A percentile compares a stretch with the other conserved stretches of the same genome.
These are phyloP conservation scores for Thymallus thymallus DNA, from an alignment of 2,113 vertebrate species.

Conservation along the genomic window DNA sequence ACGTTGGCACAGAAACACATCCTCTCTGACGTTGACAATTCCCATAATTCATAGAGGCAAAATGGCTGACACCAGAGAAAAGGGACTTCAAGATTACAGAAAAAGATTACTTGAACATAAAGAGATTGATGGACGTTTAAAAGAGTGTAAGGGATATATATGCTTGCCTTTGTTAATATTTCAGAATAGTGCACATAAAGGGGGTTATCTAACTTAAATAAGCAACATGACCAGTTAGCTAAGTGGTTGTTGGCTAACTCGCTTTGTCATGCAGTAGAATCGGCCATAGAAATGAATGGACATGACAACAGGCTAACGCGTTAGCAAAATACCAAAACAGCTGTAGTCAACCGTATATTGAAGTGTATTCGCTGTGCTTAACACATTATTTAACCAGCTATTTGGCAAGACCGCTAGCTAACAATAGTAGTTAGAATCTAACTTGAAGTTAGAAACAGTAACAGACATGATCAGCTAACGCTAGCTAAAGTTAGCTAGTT, in stretches of 20 bases:
- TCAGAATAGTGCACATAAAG: not conserved
- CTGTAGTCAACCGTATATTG: too few relatives aligned
- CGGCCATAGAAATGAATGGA: constrained; percentile 38
- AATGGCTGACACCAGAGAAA: constrained; percentile 95
- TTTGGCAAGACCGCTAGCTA: too few relatives aligned
- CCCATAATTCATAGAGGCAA: constrained; percentile 48
- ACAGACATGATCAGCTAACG: too few relatives aligned
- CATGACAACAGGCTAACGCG: constrained; percentile 1
- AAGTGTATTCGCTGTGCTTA: too few relatives aligned
- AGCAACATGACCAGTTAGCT: constrained; percentile 5
- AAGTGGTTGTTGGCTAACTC: constrained; percentile 47
- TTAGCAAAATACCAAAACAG: not conserved
- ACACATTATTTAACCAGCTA: too few relatives aligned
- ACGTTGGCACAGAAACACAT: not conserved
- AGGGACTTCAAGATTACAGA: constrained; percentile 93
- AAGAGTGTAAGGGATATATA: constrained; percentile 81
- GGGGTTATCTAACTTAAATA: not conserved
- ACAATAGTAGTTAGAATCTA: too few relatives aligned
- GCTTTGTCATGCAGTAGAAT: constrained; percentile 82
- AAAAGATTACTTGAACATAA: constrained; percentile 97
- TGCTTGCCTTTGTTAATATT: fast-evolving
- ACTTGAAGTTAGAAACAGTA: too few relatives aligned
- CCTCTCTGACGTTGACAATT: not conserved
- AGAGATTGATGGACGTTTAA: constrained; percentile 94
- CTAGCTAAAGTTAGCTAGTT: too few relatives aligned